Evolutionary conservation across 1,140 invertebrate genomes (phyloP).

Genomic region (Druon quercuslanigerum): DNA sequence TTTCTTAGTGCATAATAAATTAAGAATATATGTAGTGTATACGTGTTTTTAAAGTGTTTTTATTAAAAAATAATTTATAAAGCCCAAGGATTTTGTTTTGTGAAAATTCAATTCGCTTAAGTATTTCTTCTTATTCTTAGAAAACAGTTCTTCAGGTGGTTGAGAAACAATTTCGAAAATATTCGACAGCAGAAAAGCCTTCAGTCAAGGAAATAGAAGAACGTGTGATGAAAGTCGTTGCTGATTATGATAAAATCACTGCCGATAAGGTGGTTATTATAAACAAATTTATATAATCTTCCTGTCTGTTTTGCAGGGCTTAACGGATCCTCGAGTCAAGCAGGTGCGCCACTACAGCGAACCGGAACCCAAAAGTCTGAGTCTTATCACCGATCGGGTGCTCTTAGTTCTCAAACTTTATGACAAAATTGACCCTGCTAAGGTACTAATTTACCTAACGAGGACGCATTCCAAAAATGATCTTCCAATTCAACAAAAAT

Average conservation of each 20-base stretch:
- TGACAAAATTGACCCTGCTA: slow-evolving; percentile 95
- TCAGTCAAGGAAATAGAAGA: slow-evolving; percentile 79
- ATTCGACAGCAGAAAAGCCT: slow-evolving; percentile 36
- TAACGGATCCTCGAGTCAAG: slow-evolving; percentile 74
- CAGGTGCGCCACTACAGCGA: slow-evolving; percentile 83
- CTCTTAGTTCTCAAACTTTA: slow-evolving; percentile 95
- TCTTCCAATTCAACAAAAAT: neutral
- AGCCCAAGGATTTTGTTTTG: too few species aligned
- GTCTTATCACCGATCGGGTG: slow-evolving; percentile 90
- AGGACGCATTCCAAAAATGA: slow-evolving; percentile 32
- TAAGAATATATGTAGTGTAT: too few species aligned
- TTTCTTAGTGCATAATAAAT: too few species aligned
- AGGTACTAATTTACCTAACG: slow-evolving; percentile 80
- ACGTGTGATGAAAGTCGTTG: slow-evolving; percentile 86
- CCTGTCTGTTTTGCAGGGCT: slow-evolving; percentile 80
- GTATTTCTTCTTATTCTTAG: neutral
- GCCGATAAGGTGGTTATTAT: slow-evolving; percentile 82
- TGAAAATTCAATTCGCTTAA: neutral
- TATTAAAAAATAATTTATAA: too few species aligned
- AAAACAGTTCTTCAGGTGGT: slow-evolving; percentile 36
- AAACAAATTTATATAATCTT: slow-evolving; percentile 50
- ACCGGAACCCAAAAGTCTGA: slow-evolving; percentile 84
- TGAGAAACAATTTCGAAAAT: slow-evolving; percentile 32
- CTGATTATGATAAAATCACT: slow-evolving; percentile 87
- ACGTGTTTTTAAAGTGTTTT: too few species aligned